A percentile compares a stretch with the other conserved stretches of the same genome.
Evolutionary conservation across 2,888 invertebrate species (phyloP).

Genomic region (Diaprepes abbreviatus): DNA sequence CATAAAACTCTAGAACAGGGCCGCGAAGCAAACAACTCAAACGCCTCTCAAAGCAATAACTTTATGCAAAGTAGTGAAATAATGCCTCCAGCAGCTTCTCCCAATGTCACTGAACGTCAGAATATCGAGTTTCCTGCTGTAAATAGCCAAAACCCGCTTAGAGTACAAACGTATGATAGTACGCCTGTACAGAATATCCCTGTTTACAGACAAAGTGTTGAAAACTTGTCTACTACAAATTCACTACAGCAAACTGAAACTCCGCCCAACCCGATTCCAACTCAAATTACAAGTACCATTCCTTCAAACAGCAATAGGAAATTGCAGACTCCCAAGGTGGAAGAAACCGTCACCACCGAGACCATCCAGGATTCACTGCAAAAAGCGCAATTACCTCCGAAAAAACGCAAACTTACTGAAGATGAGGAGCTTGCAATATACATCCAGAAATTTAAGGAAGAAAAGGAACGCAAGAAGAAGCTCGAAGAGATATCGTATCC

Average conservation of each 20-base stretch:
- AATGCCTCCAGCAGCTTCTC: not conserved
- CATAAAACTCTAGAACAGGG: not conserved
- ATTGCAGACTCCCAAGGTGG: not conserved
- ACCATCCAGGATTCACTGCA: not conserved
- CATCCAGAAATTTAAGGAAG: constrained; percentile 16
- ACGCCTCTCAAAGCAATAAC: not conserved
- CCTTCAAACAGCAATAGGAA: not conserved
- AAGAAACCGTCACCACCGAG: not conserved
- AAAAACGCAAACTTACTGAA: constrained; percentile 36
- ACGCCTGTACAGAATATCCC: not conserved
- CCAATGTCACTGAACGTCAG: not conserved
- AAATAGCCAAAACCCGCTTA: not conserved
- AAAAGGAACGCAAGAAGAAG: constrained; percentile 18
- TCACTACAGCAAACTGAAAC: not conserved
- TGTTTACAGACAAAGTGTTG: not conserved
- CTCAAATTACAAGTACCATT: not conserved
- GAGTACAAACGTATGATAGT: not conserved
- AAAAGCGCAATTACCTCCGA: constrained; percentile 27
- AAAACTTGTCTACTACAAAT: not conserved
- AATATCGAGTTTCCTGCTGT: not conserved
- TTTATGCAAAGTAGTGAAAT: not conserved
- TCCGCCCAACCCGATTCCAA: not conserved
- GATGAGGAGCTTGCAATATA: constrained; percentile 23
- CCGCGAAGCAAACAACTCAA: not conserved
- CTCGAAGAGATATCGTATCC: constrained; percentile 38